Base-by-base conservation (phyloP, 2,888 invertebrate species). In the Deilephila elpenor region DNA sequence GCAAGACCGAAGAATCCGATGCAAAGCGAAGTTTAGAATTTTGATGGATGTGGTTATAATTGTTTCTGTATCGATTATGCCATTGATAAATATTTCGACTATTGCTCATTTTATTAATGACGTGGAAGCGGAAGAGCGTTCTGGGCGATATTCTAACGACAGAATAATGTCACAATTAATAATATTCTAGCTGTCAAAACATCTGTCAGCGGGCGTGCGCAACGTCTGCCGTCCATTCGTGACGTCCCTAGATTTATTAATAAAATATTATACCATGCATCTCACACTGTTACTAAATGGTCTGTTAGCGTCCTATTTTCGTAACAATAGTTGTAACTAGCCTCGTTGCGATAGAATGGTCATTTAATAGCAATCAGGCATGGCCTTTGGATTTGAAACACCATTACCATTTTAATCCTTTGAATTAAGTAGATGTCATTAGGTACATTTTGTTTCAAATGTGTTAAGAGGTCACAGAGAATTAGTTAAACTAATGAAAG, bases 11-110 rank as follows among this genome's bases (percentile, higher is more conserved):
- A 84, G 84, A 85, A 85, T 88, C 81, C 78, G 77, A 86, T 86
- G 84, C 84, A 81, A 83, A 88, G 82, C 84, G 83, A 86, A 91
- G 89, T 91, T 90, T 88, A 92, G 89, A 91, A 92, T 93, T 91
- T 93, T 94, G 94, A 94, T 94, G 91, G 91, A 94, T 94, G 93
- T 89, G 90, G 91, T 94, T 94, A 94, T 94, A 94, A 94, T 94
- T 94, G 94, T 94, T 94, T 93, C 93, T 92, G 93, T 94, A 94
- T 94, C 94, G 94, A 94, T 94, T 94, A 94, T 94, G 94, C 93
- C 94, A 94, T 93, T 94, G 94, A 94, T 94, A 93, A 93, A 94
- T 93, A 94, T 93, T 93, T 91, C 91, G 91, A 92, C 93, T 91
- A 94, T 94, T 92, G 91, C 93, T 93, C 93, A 93, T 93, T 93